phyloP scores from a whole-genome alignment of 2,113 vertebrate genomes.

The Laticauda colubrina region DNA sequence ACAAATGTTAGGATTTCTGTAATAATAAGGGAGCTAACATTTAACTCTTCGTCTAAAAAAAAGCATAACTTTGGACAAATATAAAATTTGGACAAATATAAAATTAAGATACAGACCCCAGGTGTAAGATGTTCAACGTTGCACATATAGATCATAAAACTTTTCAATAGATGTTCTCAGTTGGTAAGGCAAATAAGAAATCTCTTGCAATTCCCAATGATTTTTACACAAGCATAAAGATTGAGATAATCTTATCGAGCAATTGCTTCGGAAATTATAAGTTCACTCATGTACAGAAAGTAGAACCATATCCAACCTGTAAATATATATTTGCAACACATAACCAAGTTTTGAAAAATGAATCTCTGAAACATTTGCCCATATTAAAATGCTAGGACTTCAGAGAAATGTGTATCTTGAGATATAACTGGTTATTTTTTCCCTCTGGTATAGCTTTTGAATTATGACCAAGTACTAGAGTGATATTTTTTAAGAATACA shows the following conservation, averaged over 20 bases:
- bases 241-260: background rate
- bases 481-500: background rate
- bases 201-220: background rate
- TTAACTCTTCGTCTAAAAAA: background rate
- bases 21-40: background rate
- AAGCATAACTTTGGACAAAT: background rate
- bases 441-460: background rate
- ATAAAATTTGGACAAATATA: background rate
- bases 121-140: background rate
- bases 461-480: background rate
- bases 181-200: background rate
- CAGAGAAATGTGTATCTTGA: background rate
- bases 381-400: background rate
- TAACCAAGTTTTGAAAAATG: conserved; percentile 7
- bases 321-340: background rate
- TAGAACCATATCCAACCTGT: background rate
- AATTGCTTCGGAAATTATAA: conserved; percentile 11
- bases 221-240: background rate
- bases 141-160: background rate
- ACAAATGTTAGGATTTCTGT: background rate
- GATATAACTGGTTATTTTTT: background rate
- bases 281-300: background rate
- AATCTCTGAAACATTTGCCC: background rate
- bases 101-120: background rate
- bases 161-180: background rate